These are phyloP conservation scores for Callyntrura sp. DNA, from an alignment of 2,888 invertebrate genomes.

Conservation along the genomic window DNA sequence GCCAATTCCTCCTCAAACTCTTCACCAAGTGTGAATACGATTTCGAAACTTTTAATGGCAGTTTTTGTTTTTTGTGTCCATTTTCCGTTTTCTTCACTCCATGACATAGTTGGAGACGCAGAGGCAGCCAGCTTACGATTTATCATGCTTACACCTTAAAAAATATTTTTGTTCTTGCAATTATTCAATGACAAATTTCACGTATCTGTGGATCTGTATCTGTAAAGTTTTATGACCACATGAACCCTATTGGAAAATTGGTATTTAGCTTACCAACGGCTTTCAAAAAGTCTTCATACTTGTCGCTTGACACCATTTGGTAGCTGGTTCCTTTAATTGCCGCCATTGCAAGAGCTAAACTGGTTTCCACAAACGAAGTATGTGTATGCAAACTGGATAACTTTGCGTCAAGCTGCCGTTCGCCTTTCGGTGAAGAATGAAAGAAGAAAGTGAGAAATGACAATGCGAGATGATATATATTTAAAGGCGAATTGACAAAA, in stretches of 20 bases:
- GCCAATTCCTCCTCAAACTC: constrained; percentile 77
- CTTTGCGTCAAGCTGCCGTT: too few relatives aligned
- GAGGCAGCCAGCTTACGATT: constrained; percentile 67
- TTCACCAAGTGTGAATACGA: constrained; percentile 73
- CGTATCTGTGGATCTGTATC: not conserved
- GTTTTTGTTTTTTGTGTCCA: constrained; percentile 80
- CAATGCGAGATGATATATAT: too few relatives aligned
- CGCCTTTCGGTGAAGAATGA: too few relatives aligned
- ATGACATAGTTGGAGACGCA: constrained; percentile 69
- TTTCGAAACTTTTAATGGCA: constrained; percentile 77
- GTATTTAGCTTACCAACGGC: constrained; percentile 70
- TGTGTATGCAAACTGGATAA: too few relatives aligned
- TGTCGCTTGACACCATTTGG: constrained; percentile 75
- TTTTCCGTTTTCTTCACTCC: constrained; percentile 73
- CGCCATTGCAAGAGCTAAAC: constrained; percentile 55
- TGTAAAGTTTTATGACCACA: not conserved
- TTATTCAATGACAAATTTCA: not conserved
- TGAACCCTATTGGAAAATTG: too few relatives aligned
- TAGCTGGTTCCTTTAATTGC: constrained; percentile 71
- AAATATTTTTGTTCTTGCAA: not conserved
- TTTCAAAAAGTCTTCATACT: constrained; percentile 78
- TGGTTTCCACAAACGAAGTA: not conserved
- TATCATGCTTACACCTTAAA: constrained; percentile 72
- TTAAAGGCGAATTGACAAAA: too few relatives aligned
- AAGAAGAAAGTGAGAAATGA: too few relatives aligned